Percentiles rank a stretch among this genome's conserved stretches.
These are phyloP conservation scores for Epizoanthus rinbou DNA, from an alignment of 92 coral and sea anemone genomes.

Conservation along the genomic window DNA sequence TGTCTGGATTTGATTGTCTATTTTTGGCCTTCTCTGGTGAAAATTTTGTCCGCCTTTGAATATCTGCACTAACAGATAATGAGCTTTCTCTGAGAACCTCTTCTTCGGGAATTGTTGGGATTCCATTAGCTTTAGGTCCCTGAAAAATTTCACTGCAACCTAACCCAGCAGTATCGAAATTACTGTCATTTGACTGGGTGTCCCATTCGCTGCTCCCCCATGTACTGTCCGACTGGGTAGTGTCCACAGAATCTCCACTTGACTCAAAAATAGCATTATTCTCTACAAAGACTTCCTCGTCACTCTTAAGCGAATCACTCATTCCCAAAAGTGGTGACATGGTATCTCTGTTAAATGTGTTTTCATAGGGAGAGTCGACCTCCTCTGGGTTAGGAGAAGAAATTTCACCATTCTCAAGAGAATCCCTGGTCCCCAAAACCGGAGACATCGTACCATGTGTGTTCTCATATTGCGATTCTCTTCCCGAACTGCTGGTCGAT, in stretches of 20 bases:
- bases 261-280: conserved; percentile 44
- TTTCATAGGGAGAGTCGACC: background rate
- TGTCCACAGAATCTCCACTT: conserved; percentile 61
- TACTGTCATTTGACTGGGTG: conserved; percentile 17
- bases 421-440: conserved; percentile 6
- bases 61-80: background rate
- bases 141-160: conserved; percentile 5
- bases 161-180: background rate
- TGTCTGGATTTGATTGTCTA: conserved; percentile 61
- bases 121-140: background rate
- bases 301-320: conserved; percentile 20
- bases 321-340: conserved; percentile 15
- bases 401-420: conserved; percentile 44
- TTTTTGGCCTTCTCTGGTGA: conserved; percentile 30
- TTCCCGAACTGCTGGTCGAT: conserved; percentile 19
- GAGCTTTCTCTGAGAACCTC: conserved; percentile 28
- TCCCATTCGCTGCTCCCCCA: conserved; percentile 64
- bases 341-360: background rate
- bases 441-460: conserved; percentile 25
- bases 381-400: conserved; percentile 13
- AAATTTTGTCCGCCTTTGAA: conserved; percentile 40
- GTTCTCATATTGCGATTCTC: conserved; percentile 61
- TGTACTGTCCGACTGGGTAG: conserved; percentile 47
- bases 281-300: conserved; percentile 32
- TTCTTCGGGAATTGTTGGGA: conserved; percentile 40